Evolutionary conservation across 2,888 invertebrate genomes (phyloP), one percentile per base, ranked within the genome.

Genomic region (Mayetiola destructor): DNA sequence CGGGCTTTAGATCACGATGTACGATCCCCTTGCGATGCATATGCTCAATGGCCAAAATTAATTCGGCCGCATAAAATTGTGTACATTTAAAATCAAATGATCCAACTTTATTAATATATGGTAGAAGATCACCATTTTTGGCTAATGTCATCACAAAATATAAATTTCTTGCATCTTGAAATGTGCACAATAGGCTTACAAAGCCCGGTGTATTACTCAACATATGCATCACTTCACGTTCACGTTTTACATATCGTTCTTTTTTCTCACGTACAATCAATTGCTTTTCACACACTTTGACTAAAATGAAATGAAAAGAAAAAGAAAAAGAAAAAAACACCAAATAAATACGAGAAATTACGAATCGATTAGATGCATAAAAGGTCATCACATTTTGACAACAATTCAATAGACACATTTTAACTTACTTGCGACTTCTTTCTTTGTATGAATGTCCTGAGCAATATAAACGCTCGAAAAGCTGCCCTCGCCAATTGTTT

Each of bases 101-200:
- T 63, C 90, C 89, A 65, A 89, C 84, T 72, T 88, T 88, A 69
- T 88, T 88, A 63, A 99, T 88, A 73, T 92, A 88, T 61, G 88
- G 85, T 64, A 95, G 74, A 59, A 99, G 77, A 74, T 99, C 99
- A 59, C 97, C 96, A 69, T 92, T 87, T 71, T 88, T 87, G 58
- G 95, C 96, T 74, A 90, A 93, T 18, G 90, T 89, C 69, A 97
- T 78, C 18, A 94, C 96, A 75, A 97, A 97, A 76, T 94, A 97
- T 59, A 97, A 78, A 66, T 90, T 80, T 65, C 89, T 86, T 30
- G 80, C 70, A 69, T 97, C 96, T 77, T 99, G 97, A 76, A 99
- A 99, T 59, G 97, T 94, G 75, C 90, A 94, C 71, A 86, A 92
- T 59, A 99, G 79, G 69, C 87, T 85, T 57, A 96, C 92, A 71